Percentiles rank a stretch among this genome's conserved stretches.
Evolutionary conservation across 2,113 vertebrate genomes (phyloP).

Genomic region (Ophthalmolycus amberensis): DNA sequence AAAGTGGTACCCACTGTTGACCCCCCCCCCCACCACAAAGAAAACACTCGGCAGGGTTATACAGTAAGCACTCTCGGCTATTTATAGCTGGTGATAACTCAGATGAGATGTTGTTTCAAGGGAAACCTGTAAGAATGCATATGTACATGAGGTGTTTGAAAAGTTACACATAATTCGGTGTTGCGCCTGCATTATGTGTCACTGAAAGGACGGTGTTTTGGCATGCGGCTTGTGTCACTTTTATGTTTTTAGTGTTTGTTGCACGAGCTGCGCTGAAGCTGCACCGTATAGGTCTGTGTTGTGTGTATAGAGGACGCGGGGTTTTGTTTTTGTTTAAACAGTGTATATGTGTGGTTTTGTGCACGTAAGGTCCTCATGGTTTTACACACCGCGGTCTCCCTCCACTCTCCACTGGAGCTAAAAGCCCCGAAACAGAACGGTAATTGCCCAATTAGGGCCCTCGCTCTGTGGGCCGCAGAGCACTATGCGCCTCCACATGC

Average conservation of each 20-base stretch:
- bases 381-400: slow-evolving; percentile 88
- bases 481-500: slow-evolving; percentile 87
- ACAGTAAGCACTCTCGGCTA: slow-evolving; percentile 59
- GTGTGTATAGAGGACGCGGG: slow-evolving; percentile 60
- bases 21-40: slow-evolving; percentile 25
- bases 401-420: slow-evolving; percentile 92
- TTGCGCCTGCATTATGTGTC: slow-evolving; percentile 63
- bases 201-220: slow-evolving; percentile 55
- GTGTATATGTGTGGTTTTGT: slow-evolving; percentile 77
- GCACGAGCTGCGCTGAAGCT: slow-evolving; percentile 53
- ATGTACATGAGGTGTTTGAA: slow-evolving; percentile 62
- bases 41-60: slow-evolving; percentile 32
- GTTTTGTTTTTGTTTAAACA: slow-evolving; percentile 81
- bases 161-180: slow-evolving; percentile 62
- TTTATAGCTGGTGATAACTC: slow-evolving; percentile 56
- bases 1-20: slow-evolving; percentile 67
- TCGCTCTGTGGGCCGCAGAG: slow-evolving; percentile 88
- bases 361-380: slow-evolving; percentile 81
- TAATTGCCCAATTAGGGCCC: slow-evolving; percentile 99
- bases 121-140: slow-evolving; percentile 59
- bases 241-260: slow-evolving; percentile 70
- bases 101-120: slow-evolving; percentile 58
- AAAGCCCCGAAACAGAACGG: slow-evolving; percentile 95
- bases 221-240: slow-evolving; percentile 62
- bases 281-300: slow-evolving; percentile 56